phyloP scores from a whole-genome alignment of 2,888 invertebrate species.

The Galerucella nymphaeae region DNA sequence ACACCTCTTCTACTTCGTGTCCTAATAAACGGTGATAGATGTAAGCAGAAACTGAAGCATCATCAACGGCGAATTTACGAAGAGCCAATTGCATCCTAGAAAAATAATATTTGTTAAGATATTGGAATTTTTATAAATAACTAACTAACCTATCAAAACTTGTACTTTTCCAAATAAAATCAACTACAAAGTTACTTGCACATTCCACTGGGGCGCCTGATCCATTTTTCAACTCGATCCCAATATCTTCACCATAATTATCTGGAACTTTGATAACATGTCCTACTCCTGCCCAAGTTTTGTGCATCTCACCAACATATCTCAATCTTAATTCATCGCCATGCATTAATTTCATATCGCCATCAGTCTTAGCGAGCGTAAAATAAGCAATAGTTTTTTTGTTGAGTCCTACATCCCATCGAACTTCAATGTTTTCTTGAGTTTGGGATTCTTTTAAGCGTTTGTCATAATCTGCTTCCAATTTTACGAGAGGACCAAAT shows the following conservation, averaged over 20 bases:
- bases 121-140: background rate
- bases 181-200: constrained; percentile 95
- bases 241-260: constrained; percentile 98
- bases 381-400: constrained; percentile 99
- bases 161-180: constrained; percentile 99
- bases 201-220: constrained; percentile 94
- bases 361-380: constrained; percentile 95
- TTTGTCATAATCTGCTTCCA: constrained; percentile 99
- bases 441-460: constrained; percentile 97
- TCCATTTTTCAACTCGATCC: constrained; percentile 93
- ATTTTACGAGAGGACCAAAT: constrained; percentile 94
- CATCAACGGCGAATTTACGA: constrained; percentile 95
- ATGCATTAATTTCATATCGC: constrained; percentile 99
- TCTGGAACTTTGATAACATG: constrained; percentile 97
- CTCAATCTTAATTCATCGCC: constrained; percentile 96
- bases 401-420: constrained; percentile 98
- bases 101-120: background rate
- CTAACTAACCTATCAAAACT: constrained; percentile 87
- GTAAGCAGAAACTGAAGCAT: constrained; percentile 95
- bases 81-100: constrained; percentile 93
- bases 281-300: constrained; percentile 97
- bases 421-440: constrained; percentile 96
- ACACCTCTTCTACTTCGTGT: constrained; percentile 92
- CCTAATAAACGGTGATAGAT: constrained; percentile 97
- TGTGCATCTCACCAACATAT: constrained; percentile 92